Conservation (phyloP, 2,113 vertebrate genomes). For the Phalacrocorax pelagicus region DNA sequence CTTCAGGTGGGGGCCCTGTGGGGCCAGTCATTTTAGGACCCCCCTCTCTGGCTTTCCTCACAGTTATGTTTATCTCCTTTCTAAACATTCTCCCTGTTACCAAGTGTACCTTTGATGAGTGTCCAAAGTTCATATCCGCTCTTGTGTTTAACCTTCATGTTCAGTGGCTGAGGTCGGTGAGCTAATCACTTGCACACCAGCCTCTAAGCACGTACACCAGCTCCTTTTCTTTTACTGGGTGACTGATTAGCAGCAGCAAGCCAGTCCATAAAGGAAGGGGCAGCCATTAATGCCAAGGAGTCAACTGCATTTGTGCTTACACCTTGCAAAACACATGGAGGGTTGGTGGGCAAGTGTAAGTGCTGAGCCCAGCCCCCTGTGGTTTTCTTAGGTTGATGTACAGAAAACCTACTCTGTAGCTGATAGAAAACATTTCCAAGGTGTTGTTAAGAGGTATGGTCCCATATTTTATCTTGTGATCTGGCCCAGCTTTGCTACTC, state of each 20-base stretch:
- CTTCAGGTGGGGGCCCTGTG: not conserved
- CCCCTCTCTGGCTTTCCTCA: not conserved
- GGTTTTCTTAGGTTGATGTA: not conserved
- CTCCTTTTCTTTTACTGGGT: not conserved
- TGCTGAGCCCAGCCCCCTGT: rapidly evolving
- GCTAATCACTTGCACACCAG: not conserved
- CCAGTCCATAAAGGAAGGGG: not conserved
- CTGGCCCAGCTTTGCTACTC: not conserved
- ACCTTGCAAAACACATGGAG: not conserved
- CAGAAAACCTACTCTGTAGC: not conserved
- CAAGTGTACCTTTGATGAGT: conserved; percentile 33
- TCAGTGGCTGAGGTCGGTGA: not conserved
- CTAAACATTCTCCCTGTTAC: conserved; percentile 47
- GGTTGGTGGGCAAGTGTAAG: not conserved
- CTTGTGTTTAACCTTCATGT: conserved; percentile 1
- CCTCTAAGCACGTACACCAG: conserved; percentile 25
- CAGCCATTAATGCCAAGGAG: not conserved
- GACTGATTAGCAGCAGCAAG: not conserved
- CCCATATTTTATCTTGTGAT: not conserved
- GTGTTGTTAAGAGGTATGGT: not conserved
- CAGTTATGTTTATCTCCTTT: conserved; percentile 47
- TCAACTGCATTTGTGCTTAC: not conserved
- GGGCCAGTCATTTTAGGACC: not conserved
- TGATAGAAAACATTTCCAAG: not conserved
- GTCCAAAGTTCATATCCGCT: conserved; percentile 56